Conservation (phyloP, 2,888 invertebrate genomes). For the Autographa pulchrina region DNA sequence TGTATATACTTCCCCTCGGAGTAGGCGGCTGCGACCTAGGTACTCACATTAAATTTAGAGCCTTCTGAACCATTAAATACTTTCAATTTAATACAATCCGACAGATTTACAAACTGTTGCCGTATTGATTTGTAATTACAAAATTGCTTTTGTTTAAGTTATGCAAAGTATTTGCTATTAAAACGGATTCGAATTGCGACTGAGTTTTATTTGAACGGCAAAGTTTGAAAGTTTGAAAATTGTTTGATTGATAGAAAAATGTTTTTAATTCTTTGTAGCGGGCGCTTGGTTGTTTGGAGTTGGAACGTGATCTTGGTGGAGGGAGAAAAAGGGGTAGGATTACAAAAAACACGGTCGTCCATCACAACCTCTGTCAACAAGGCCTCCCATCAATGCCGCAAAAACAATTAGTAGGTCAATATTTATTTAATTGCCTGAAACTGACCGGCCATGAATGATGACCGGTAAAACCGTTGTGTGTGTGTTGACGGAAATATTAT, state of each 20-base stretch:
- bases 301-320: conserved; percentile 71
- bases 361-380: conserved; percentile 86
- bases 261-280: conserved; percentile 53
- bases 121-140: conserved; percentile 79
- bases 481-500: conserved; percentile 48
- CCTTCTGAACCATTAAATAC: conserved; percentile 70
- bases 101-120: conserved; percentile 71
- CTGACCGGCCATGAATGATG: conserved; percentile 76
- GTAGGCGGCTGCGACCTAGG: conserved; percentile 71
- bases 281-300: conserved; percentile 65
- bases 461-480: conserved; percentile 65
- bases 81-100: conserved; percentile 71
- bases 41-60: conserved; percentile 71
- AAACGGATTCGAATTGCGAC: conserved; percentile 68
- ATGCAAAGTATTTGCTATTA: conserved; percentile 75
- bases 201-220: conserved; percentile 64
- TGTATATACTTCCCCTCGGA: conserved; percentile 70
- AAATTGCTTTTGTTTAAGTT: conserved; percentile 74
- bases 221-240: conserved; percentile 63
- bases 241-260: conserved; percentile 62
- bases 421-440: conserved; percentile 85
- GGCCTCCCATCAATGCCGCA: conserved; percentile 82
- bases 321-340: conserved; percentile 75
- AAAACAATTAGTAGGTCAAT: conserved; percentile 88
- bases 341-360: conserved; percentile 82